Evolutionary conservation across 2,113 vertebrate species (phyloP).

Genomic region (Varanus salvator): DNA sequence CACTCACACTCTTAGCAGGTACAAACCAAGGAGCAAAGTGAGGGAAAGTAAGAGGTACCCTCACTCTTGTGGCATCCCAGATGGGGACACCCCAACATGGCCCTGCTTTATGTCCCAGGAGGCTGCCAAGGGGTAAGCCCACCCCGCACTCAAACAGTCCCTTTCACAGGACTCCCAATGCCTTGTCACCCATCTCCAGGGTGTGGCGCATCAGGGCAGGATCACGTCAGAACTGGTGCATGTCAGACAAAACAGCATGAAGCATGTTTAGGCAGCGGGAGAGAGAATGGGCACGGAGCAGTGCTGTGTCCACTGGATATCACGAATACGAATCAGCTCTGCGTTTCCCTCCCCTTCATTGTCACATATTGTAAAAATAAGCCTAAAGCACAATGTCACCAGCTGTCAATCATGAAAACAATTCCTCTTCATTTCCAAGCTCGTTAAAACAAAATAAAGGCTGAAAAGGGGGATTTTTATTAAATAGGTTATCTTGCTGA

Average conservation of each 20-base stretch:
- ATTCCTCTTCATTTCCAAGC: constrained; percentile 31
- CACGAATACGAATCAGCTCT: constrained; percentile 58
- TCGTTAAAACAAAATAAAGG: not conserved
- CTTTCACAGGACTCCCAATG: too few relatives aligned
- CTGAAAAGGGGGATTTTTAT: constrained; percentile 16
- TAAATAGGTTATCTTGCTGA: constrained; percentile 51
- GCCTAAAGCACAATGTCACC: constrained; percentile 34
- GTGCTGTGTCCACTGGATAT: constrained; percentile 41
- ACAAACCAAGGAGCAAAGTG: too few relatives aligned
- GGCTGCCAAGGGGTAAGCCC: too few relatives aligned
- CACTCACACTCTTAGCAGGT: too few relatives aligned
- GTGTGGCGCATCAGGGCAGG: too few relatives aligned
- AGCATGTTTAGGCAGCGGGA: constrained; percentile 43
- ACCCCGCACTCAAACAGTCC: too few relatives aligned
- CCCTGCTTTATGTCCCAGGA: too few relatives aligned
- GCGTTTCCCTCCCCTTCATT: constrained; percentile 44
- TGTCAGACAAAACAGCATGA: constrained; percentile 59
- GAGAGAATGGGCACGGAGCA: constrained; percentile 44
- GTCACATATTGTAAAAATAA: constrained; percentile 60
- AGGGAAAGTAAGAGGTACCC: too few relatives aligned
- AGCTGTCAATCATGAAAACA: constrained; percentile 60
- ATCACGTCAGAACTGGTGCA: constrained; percentile 12
- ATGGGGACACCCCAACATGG: too few relatives aligned
- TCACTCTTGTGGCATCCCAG: too few relatives aligned
- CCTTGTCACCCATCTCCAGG: too few relatives aligned